These are phyloP conservation scores for Vulpes ferrilata DNA, from an alignment of 2,113 vertebrate genomes.

Conservation along the genomic window DNA sequence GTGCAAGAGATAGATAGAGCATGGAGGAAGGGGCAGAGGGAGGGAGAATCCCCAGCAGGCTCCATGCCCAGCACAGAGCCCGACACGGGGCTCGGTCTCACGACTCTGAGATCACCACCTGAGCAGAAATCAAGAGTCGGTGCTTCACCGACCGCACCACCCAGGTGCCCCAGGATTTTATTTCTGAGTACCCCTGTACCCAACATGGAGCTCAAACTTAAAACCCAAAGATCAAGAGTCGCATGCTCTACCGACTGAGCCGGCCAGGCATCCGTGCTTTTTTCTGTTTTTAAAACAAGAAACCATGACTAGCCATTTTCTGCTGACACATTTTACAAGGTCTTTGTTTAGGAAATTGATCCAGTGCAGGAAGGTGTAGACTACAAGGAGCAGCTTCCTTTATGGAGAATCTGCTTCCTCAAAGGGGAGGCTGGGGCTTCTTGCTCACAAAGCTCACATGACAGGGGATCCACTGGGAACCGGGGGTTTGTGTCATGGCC, in stretches of 20 bases:
- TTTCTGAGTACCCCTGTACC: too few species aligned
- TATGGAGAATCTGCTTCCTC: not conserved
- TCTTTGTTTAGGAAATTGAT: not conserved
- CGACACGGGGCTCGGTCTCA: too few species aligned
- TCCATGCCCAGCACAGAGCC: not conserved
- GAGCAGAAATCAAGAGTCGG: too few species aligned
- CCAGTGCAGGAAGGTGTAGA: not conserved
- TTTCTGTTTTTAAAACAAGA: not conserved
- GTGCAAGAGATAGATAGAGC: not conserved
- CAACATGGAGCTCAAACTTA: too few species aligned
- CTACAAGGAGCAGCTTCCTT: not conserved
- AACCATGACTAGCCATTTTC: not conserved
- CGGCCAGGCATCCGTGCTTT: not conserved
- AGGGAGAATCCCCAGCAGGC: not conserved
- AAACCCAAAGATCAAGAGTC: too few species aligned
- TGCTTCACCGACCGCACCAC: too few species aligned
- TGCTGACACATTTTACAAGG: not conserved
- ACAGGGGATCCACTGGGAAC: not conserved
- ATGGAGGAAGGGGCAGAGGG: not conserved
- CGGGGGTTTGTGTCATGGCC: not conserved
- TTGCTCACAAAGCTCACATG: not conserved
- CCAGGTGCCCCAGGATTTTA: too few species aligned
- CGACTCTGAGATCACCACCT: too few species aligned
- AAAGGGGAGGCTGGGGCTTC: not conserved
- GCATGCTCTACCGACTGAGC: not conserved